Evolutionary conservation across 2,888 invertebrate genomes (phyloP).

Genomic region (Fissipunctia ypsillon): DNA sequence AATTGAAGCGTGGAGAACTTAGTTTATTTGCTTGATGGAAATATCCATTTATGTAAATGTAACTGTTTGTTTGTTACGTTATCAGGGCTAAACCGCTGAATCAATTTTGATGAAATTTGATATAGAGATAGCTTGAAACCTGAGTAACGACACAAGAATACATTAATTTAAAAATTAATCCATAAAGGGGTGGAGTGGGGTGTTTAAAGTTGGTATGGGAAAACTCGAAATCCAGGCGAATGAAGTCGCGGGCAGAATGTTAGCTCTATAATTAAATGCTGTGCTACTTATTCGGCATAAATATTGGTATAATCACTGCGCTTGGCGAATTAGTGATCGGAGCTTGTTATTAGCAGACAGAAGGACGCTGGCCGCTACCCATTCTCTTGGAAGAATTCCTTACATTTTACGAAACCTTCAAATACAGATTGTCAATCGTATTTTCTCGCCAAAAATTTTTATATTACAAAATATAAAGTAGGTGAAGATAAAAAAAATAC

Average conservation of each 20-base stretch:
- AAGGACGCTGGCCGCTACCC: constrained; percentile 16
- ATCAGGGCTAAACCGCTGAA: neutral
- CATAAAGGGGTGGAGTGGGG: no score
- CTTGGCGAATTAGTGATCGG: constrained; percentile 16
- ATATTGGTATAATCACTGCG: constrained; percentile 19
- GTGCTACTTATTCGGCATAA: constrained; percentile 26
- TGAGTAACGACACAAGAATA: neutral
- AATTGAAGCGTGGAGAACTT: neutral
- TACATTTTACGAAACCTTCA: neutral
- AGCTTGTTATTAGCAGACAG: constrained; percentile 10
- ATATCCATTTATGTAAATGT: neutral
- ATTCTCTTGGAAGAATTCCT: constrained; percentile 28
- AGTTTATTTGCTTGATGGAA: neutral
- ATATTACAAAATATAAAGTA: no score
- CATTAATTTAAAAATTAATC: neutral
- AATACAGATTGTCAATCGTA: no score
- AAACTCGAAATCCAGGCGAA: neutral
- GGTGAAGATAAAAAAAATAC: no score
- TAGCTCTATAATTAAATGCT: constrained; percentile 8
- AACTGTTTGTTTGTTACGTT: neutral
- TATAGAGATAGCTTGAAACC: no score
- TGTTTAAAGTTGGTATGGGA: neutral
- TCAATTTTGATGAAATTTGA: neutral
- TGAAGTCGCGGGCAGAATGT: neutral
- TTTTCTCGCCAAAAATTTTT: no score